A percentile compares a stretch with the other conserved stretches of the same genome.
Evolutionary conservation across 2,113 vertebrate species (phyloP).

Genomic region (Hippopotamus amphibius): DNA sequence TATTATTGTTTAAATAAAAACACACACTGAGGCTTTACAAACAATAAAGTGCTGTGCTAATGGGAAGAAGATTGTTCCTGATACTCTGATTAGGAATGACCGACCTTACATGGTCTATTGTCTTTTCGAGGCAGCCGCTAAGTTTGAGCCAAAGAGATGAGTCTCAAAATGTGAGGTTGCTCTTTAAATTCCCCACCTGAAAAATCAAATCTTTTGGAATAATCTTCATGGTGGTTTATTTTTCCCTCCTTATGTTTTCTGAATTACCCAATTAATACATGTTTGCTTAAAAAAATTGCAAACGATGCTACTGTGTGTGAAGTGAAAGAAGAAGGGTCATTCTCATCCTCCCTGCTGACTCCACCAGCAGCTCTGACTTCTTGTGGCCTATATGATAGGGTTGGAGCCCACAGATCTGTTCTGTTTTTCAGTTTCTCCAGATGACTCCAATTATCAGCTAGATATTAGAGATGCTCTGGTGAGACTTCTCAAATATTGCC

Average conservation of each 20-base stretch:
- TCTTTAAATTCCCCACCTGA: neutral
- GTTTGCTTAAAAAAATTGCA: neutral
- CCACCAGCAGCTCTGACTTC: neutral
- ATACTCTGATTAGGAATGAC: no score
- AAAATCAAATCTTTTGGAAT: neutral
- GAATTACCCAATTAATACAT: neutral
- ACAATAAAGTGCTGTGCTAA: no score
- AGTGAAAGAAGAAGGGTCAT: neutral
- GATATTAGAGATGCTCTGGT: neutral
- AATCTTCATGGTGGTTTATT: neutral
- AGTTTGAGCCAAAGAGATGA: neutral
- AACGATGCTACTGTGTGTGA: accelerated
- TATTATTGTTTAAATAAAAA: neutral
- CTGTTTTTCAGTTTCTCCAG: neutral
- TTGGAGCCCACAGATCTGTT: neutral
- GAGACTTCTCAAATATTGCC: neutral
- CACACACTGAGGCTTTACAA: neutral
- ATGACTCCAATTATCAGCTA: neutral
- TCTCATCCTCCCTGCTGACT: neutral
- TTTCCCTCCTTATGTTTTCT: neutral
- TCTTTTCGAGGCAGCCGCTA: neutral
- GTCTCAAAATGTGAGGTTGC: neutral
- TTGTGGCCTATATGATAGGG: accelerated
- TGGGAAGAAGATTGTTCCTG: neutral
- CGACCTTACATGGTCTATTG: no score